These are phyloP conservation scores for Diaphora mendica DNA, from an alignment of 2,888 invertebrate species.

Conservation along the genomic window DNA sequence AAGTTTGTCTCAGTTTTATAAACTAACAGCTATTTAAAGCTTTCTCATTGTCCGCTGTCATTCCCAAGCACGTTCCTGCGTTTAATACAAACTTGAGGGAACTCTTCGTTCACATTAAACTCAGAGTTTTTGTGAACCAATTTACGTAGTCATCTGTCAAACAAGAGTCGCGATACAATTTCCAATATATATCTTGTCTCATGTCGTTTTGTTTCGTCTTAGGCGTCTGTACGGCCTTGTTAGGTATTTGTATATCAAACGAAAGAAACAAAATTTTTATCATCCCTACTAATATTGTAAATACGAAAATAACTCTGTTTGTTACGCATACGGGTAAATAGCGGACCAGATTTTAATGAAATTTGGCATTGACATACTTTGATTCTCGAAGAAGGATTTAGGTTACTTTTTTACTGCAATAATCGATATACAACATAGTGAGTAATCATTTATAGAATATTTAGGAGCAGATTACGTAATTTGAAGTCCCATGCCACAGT, in stretches of 20 bases:
- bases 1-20: conserved; percentile 42
- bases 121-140: conserved; percentile 18
- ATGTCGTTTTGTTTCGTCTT: conserved; percentile 13
- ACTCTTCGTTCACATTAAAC: conserved; percentile 31
- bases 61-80: conserved; percentile 58
- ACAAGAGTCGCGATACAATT: conserved; percentile 21
- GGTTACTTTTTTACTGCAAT: too few species aligned
- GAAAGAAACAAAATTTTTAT: neutral
- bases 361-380: too few species aligned
- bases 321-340: too few species aligned
- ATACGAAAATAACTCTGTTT: too few species aligned
- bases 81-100: conserved; percentile 43
- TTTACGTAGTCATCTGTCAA: conserved; percentile 28
- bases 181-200: conserved; percentile 18
- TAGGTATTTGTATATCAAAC: neutral
- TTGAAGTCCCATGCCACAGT: neutral
- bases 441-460: neutral
- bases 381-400: too few species aligned
- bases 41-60: conserved; percentile 48
- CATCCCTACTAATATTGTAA: too few species aligned
- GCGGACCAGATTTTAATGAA: too few species aligned
- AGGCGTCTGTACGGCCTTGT: neutral
- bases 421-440: neutral
- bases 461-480: neutral
- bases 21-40: conserved; percentile 38